Base-by-base conservation (phyloP, 2,113 vertebrate species). In the Trogon surrucura region DNA sequence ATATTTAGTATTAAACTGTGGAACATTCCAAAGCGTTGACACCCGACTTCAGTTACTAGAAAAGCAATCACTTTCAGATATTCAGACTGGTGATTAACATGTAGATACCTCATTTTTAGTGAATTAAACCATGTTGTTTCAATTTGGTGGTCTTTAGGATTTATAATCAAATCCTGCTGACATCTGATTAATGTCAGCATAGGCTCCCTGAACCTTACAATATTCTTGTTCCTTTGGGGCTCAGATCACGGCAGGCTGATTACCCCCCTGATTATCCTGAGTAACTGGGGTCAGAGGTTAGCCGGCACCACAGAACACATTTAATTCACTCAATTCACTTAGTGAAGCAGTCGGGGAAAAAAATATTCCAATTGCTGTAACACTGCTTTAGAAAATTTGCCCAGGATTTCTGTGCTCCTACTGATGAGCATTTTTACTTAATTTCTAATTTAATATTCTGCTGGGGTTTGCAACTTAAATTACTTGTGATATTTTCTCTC, bases 311-410 rank as follows among this genome's bases (percentile, higher is more conserved):
- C 64, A 88, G 91, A 97, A 94, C 94, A 94, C 79, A 85, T 95
- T 95, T 96, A 97, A 97, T 97, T 97, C 94, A 97, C 96, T 97
- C 95, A 97, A 97, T 96, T 97, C 89, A 25, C 74, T 95, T 84
- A 94, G 47, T 47, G 88, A 94, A 90, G 87, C 96, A 95, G 80
- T 78, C 84, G 36, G 67, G 69, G 0, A 13, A 19, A 50, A 70
- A 88, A 38, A 7, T 51, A 94, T 95, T 96, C 91, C 58, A 74
- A 65, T 79, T 89, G 89, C 61, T 57, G 58, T 84, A 90, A 71
- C 48, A 74, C 23, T n/a, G 54, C 93, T 95, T 93, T 75, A 96
- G 66, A 95, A 92, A 77, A 85, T 89, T 89, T 95, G 85, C 67
- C 54, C 74, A 91, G 71, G 88, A 94, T 87, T 96, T 91, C 80